phyloP scores from a whole-genome alignment of 2,888 invertebrate species.

The Caenorhabditis drosophilae region DNA sequence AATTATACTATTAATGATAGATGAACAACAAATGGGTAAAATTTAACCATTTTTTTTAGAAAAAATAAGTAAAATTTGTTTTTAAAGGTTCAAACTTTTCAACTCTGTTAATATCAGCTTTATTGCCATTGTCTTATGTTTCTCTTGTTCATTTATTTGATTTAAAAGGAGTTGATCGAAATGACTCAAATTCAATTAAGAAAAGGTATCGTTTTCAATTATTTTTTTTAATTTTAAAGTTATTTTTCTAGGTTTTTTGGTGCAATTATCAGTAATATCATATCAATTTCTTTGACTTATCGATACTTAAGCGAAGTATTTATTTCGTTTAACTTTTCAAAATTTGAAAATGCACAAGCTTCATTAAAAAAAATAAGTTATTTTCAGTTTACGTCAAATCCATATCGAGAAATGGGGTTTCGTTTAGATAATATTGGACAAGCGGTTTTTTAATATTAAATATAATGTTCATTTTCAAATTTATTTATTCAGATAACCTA shows the following conservation, averaged over 20 bases:
- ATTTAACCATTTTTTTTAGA: too few species aligned
- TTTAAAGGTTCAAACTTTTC: conserved; percentile 3
- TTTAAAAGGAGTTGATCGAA: conserved; percentile 41
- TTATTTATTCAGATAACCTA: conserved; percentile 16
- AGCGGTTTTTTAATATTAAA: too few species aligned
- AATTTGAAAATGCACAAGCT: too few species aligned
- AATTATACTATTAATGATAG: too few species aligned
- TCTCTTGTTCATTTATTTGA: conserved; percentile 39
- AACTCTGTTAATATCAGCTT: conserved; percentile 17
- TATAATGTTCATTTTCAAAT: too few species aligned
- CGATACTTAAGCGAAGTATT: conserved; percentile 31
- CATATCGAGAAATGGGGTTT: conserved; percentile 54
- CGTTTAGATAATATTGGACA: conserved; percentile 20
- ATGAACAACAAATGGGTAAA: too few species aligned
- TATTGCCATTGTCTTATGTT: conserved; percentile 48
- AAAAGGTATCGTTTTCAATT: conserved; percentile 20
- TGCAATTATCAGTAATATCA: conserved; percentile 36
- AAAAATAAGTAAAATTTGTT: too few species aligned
- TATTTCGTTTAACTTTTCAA: too few species aligned
- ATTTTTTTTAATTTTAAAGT: not conserved
- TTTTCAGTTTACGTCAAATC: conserved; percentile 24
- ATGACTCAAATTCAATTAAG: conserved; percentile 40
- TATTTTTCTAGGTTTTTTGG: conserved; percentile 35
- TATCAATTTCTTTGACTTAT: conserved; percentile 32
- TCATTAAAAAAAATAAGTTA: too few species aligned